phyloP scores from a whole-genome alignment of 2,113 vertebrate species.

The Pteruthius melanotis region DNA sequence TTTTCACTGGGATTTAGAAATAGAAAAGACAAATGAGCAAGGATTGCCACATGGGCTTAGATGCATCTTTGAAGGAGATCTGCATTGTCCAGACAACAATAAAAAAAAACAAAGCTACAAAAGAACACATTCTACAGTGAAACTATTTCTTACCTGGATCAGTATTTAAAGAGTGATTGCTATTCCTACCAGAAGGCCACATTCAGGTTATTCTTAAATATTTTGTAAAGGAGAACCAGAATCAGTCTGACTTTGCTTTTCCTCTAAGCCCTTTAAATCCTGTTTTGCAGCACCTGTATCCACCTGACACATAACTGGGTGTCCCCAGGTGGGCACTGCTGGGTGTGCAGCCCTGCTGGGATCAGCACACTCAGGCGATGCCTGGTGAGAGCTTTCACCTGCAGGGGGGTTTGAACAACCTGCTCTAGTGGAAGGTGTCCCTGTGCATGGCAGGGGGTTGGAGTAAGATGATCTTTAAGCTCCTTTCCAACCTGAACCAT shows the following conservation, averaged over 20 bases:
- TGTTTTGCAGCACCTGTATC: neutral
- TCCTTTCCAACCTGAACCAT: neutral
- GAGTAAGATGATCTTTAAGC: neutral
- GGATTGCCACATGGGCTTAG: neutral
- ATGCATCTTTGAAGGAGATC: conserved; percentile 28
- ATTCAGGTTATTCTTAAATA: conserved; percentile 39
- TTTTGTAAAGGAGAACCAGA: conserved; percentile 8
- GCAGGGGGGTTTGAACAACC: neutral
- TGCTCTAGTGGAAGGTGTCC: neutral
- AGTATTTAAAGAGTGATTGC: conserved; percentile 39
- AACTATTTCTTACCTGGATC: neutral
- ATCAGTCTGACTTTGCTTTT: neutral
- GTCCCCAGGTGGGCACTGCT: neutral
- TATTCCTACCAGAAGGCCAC: conserved; percentile 41
- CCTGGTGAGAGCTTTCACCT: neutral
- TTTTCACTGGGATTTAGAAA: neutral
- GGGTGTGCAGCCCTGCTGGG: neutral
- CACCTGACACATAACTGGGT: neutral
- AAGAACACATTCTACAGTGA: neutral
- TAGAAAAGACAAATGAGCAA: neutral
- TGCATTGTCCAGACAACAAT: neutral
- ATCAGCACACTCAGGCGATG: neutral
- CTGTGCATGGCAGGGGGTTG: neutral
- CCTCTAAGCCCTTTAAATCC: neutral
- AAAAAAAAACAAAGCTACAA: neutral